Conservation (phyloP, 2,888 invertebrate genomes). For the Nysson spinosus region DNA sequence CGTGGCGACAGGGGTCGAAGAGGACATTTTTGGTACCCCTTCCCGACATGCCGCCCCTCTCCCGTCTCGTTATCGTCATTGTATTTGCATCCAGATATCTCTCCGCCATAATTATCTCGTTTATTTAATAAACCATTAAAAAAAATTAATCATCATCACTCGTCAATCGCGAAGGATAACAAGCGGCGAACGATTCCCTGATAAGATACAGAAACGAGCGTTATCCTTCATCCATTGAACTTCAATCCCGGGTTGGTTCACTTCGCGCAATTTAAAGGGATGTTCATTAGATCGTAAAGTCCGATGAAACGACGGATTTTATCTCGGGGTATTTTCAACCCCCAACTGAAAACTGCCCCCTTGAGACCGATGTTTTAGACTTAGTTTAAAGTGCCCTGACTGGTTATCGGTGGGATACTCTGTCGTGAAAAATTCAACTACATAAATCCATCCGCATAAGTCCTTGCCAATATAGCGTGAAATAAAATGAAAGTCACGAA, state of each 20-base stretch:
- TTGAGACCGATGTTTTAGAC: constrained; percentile 74
- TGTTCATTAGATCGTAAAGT: constrained; percentile 58
- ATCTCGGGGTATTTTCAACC: constrained; percentile 60
- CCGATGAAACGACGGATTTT: constrained; percentile 59
- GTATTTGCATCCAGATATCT: constrained; percentile 2
- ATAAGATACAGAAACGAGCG: too few relatives aligned
- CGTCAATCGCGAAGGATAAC: too few relatives aligned
- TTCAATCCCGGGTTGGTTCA: constrained; percentile 4
- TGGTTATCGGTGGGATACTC: constrained; percentile 65
- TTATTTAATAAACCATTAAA: too few relatives aligned
- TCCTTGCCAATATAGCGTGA: too few relatives aligned
- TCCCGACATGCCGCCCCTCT: too few relatives aligned
- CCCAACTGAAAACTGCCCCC: constrained; percentile 60
- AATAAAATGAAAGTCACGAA: too few relatives aligned
- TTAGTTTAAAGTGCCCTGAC: constrained; percentile 74
- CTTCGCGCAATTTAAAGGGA: constrained; percentile 51
- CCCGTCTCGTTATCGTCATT: constrained; percentile 31
- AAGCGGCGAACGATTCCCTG: not conserved
- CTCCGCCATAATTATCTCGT: not conserved
- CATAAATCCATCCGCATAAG: too few relatives aligned
- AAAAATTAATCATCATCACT: too few relatives aligned
- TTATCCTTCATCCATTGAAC: constrained; percentile 2
- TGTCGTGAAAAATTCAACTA: constrained; percentile 54
- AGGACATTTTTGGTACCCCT: too few relatives aligned
- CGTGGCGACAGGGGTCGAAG: constrained; percentile 55